Conservation (phyloP, 2,113 vertebrate genomes). For the Nerophis lumbriciformis region DNA sequence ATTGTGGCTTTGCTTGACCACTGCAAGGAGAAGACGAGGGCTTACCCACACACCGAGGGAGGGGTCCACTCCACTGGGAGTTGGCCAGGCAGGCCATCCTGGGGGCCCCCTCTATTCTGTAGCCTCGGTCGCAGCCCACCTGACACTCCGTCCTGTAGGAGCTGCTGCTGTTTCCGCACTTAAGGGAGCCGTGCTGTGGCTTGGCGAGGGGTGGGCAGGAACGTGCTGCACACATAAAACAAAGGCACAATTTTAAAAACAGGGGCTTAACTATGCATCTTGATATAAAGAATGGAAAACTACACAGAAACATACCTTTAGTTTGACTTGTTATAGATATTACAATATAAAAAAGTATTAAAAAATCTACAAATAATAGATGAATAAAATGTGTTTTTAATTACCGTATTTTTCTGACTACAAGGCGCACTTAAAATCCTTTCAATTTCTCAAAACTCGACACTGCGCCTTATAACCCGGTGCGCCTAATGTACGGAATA, state of each 20-base stretch:
- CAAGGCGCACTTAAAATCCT: too few relatives aligned
- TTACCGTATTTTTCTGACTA: too few relatives aligned
- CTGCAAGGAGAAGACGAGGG: constrained; percentile 38
- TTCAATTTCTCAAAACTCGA: too few relatives aligned
- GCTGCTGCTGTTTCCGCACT: constrained; percentile 74
- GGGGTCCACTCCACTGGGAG: constrained; percentile 84
- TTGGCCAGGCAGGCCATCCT: constrained; percentile 82
- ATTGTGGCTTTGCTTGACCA: constrained; percentile 14
- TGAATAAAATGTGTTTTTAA: too few relatives aligned
- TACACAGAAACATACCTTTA: too few relatives aligned
- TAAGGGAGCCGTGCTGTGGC: constrained; percentile 78
- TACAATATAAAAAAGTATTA: too few relatives aligned
- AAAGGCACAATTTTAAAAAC: not conserved
- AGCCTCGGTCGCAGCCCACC: constrained; percentile 81
- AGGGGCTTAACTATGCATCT: too few relatives aligned
- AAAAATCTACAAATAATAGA: too few relatives aligned
- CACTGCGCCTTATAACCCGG: too few relatives aligned
- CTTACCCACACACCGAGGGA: constrained; percentile 91
- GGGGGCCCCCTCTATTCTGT: constrained; percentile 79
- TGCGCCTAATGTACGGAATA: too few relatives aligned
- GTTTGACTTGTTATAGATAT: too few relatives aligned
- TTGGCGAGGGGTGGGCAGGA: constrained; percentile 78
- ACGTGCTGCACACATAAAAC: constrained; percentile 70
- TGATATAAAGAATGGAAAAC: too few relatives aligned
- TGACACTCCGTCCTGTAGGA: constrained; percentile 78